Conservation (phyloP, 2,113 vertebrate genomes). For the Caretta caretta region DNA sequence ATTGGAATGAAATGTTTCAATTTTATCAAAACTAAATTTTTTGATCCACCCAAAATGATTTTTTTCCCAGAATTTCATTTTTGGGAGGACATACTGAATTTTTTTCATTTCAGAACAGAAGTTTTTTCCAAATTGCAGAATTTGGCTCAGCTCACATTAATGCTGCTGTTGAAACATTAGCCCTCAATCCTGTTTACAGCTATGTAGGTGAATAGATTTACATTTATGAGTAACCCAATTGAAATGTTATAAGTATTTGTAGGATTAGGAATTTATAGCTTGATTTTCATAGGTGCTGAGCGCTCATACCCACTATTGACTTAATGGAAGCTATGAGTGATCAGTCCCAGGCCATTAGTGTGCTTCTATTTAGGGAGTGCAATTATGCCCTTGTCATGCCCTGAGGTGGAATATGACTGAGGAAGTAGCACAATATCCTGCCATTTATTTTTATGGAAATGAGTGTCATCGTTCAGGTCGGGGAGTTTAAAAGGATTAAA, state of each 20-base stretch:
- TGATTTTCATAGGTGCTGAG: neutral
- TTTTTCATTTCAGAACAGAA: neutral
- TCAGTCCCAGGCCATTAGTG: neutral
- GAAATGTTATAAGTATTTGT: neutral
- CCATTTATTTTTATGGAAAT: constrained; percentile 67
- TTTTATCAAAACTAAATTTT: neutral
- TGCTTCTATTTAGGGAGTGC: neutral
- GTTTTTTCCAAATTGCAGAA: neutral
- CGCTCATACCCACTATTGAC: neutral
- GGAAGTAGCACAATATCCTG: constrained; percentile 69
- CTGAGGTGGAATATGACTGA: constrained; percentile 45
- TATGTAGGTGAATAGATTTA: constrained; percentile 12
- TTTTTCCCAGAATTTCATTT: neutral
- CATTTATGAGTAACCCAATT: neutral
- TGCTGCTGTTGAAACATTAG: constrained; percentile 5
- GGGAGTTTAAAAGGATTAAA: neutral
- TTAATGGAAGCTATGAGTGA: constrained; percentile 47
- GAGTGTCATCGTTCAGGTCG: constrained; percentile 17
- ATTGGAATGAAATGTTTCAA: neutral
- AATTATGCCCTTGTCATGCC: constrained; percentile 55
- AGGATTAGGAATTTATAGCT: constrained; percentile 46
- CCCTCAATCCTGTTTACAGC: neutral
- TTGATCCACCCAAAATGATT: neutral
- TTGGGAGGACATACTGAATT: neutral
- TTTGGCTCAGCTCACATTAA: accelerated